Conservation (phyloP, 1,140 invertebrate genomes). For the Meteorus sp. region DNA sequence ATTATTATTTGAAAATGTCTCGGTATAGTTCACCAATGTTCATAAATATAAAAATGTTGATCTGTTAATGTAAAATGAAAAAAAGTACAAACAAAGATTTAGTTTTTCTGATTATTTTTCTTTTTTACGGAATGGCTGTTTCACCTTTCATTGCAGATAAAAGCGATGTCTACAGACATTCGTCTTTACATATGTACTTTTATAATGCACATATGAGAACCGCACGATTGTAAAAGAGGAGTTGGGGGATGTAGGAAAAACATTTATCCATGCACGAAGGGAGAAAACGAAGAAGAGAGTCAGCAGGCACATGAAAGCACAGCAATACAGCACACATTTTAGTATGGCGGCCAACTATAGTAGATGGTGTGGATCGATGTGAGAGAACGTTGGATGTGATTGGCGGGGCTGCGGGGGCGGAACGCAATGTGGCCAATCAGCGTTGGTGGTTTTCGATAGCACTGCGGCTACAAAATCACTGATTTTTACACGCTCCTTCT, state of each 20-base stretch:
- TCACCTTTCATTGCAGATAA: neutral
- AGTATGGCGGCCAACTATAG: conserved; percentile 49
- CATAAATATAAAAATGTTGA: too few relatives aligned
- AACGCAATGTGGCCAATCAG: conserved; percentile 55
- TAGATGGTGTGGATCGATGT: conserved; percentile 50
- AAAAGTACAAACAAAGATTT: neutral
- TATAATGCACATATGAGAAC: too few relatives aligned
- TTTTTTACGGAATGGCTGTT: neutral
- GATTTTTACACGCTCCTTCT: conserved; percentile 44
- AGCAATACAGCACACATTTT: too few relatives aligned
- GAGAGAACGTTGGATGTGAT: conserved; percentile 52
- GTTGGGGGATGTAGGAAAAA: neutral
- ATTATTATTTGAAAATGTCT: too few relatives aligned
- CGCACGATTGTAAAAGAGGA: too few relatives aligned
- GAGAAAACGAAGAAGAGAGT: neutral
- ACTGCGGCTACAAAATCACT: conserved; percentile 57
- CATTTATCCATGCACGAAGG: neutral
- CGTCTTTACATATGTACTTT: too few relatives aligned
- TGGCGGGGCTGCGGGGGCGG: conserved; percentile 55
- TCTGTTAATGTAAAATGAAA: neutral
- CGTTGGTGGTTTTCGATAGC: conserved; percentile 52
- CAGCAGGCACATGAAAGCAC: conserved; percentile 2
- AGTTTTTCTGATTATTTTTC: neutral
- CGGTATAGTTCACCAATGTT: too few relatives aligned
- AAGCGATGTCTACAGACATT: neutral